Percentiles rank a stretch among this genome's conserved stretches.
These are phyloP conservation scores for Polydrusus cervinus DNA, from an alignment of 2,888 invertebrate species.

Conservation along the genomic window DNA sequence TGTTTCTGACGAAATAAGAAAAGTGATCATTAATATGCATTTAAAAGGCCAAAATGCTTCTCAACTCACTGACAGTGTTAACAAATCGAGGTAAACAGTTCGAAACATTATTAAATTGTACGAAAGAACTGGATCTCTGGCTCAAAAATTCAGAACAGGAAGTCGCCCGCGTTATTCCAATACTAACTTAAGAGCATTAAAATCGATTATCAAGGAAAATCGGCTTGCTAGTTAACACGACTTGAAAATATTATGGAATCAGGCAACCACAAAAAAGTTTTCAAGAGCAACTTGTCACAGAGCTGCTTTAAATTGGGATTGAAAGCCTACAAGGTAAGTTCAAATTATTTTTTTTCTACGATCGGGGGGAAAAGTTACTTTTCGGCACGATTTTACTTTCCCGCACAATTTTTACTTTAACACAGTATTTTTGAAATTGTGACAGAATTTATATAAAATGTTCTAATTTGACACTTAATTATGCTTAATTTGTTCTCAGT, in stretches of 20 bases:
- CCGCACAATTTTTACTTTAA: no score
- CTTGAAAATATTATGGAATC: constrained; percentile 22
- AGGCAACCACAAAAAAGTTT: constrained; percentile 4
- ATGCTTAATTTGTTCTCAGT: no score
- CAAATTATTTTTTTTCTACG: not conserved
- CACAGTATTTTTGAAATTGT: no score
- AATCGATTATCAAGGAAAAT: constrained; percentile 28
- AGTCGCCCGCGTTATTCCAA: no score
- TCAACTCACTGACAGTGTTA: constrained; percentile 19
- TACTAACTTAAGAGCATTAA: constrained; percentile 26
- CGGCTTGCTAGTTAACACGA: constrained; percentile 33
- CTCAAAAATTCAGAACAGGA: no score
- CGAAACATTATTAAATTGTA: constrained; percentile 2
- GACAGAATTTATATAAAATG: no score
- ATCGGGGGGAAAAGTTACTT: no score
- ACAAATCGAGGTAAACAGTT: constrained; percentile 21
- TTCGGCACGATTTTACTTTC: no score
- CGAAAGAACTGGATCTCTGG: constrained; percentile 19
- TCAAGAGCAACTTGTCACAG: no score
- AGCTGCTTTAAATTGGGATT: no score
- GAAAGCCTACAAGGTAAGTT: not conserved
- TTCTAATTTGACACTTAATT: no score
- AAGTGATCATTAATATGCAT: constrained; percentile 5
- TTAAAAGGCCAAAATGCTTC: constrained; percentile 29
- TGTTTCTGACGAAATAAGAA: no score